Base-by-base conservation (phyloP, 1,140 invertebrate genomes). In the Sycobia sp. region DNA sequence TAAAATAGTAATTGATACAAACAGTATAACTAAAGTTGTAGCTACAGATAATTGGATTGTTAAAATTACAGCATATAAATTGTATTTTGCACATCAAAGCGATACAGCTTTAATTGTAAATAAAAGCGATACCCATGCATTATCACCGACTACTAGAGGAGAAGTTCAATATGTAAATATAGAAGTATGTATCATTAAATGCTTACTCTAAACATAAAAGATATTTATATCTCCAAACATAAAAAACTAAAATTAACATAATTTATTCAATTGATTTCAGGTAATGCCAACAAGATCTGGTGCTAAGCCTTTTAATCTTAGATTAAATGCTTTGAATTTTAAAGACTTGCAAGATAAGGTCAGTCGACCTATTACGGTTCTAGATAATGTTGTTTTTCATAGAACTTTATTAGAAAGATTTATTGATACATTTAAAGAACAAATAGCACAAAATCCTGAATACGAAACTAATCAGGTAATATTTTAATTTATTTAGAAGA, bases 41-140 rank as follows among this genome's bases (percentile, higher is more conserved):
- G 90, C 89, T 5, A 95, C 92, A 1, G 88, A 93, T 71, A 93
- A 89, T 68, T 96, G 93, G 93, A 87, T 96, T n/a, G 87, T 96
- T 23, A 93, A 94, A 82, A 86, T 93, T 2, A 84, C 88, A 0
- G 87, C 90, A 46, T 93, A 95, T 73, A 86, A 78, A 69, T 72
- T 95, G 0, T 81, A 89, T 69, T 73, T 94, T 43, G 87, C 89
- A 0, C 89, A 92, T 75, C 92, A 95, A 75, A 86, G 82, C 72
- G 91, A 95, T 76, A 88, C 91, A 36, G 81, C 86, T 22, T 79
- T 96, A 1, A 86, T 89, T 25, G 85, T 94, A 14, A 87, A 87
- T 64, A 87, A 86, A 86, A 87, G 88, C 50, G 91, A 94, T 73
- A 89, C 88, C 18, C 91, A 93, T 73, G 74, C 84, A 3, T 83